Conservation (phyloP, 2,888 invertebrate species). For the Brachylomia viminalis region DNA sequence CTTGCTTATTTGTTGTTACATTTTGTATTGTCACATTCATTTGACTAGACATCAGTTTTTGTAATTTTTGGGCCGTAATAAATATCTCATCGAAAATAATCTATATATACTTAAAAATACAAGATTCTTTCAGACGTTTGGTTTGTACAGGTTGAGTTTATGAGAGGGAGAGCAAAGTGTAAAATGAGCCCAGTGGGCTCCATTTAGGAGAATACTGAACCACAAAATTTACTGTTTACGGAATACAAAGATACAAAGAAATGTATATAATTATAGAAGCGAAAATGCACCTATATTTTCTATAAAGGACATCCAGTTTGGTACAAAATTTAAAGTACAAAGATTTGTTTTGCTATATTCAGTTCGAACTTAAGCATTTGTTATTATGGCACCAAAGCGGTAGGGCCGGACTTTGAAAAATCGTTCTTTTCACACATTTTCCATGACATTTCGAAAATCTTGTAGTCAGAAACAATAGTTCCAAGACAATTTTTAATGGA, state of each 20-base stretch:
- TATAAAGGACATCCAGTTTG: neutral
- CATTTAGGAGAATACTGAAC: neutral
- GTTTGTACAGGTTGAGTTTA: neutral
- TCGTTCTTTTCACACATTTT: neutral
- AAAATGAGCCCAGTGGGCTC: neutral
- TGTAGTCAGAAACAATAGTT: neutral
- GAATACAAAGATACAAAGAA: neutral
- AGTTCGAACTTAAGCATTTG: neutral
- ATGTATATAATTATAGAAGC: neutral
- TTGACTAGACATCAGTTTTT: constrained; percentile 7
- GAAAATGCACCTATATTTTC: neutral
- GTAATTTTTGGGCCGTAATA: neutral
- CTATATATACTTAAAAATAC: neutral
- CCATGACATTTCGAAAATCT: neutral
- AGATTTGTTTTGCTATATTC: neutral
- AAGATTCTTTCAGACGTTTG: neutral
- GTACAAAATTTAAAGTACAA: neutral
- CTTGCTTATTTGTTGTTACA: constrained; percentile 19
- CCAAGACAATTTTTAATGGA: neutral
- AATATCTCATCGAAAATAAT: neutral
- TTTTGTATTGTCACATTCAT: constrained; percentile 34
- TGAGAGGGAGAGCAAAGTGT: neutral
- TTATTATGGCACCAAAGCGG: neutral
- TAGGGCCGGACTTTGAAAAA: too few relatives aligned
- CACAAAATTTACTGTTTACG: neutral